Conservation (phyloP, 2,888 invertebrate genomes). For the Brassicogethes aeneus region DNA sequence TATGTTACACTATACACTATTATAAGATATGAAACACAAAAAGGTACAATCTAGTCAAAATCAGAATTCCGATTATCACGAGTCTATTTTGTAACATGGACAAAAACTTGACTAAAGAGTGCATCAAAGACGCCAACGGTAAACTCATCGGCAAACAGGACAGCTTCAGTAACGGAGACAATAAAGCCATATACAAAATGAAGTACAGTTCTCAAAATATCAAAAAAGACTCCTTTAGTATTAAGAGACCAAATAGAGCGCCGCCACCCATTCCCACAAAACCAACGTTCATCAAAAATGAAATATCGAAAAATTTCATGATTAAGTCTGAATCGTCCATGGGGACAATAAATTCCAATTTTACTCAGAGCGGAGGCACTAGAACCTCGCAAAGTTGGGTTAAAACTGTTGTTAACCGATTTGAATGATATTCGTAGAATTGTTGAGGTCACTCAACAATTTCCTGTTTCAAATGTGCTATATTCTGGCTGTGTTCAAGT, state of each 20-base stretch:
- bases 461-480: conserved; percentile 20
- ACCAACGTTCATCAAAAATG: conserved; percentile 39
- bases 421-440: conserved; percentile 45
- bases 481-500: conserved; percentile 23
- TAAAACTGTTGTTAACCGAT: conserved; percentile 63
- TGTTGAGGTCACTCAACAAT: not conserved
- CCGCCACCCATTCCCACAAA: conserved; percentile 61
- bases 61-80: conserved; percentile 37
- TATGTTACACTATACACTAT: conserved; percentile 70
- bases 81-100: conserved; percentile 36
- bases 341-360: conserved; percentile 8
- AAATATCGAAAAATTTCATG: not conserved
- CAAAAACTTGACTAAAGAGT: conserved; percentile 33
- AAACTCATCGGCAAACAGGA: conserved; percentile 29
- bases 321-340: conserved; percentile 4
- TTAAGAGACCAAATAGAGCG: conserved; percentile 40
- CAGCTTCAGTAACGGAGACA: conserved; percentile 25
- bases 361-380: conserved; percentile 1
- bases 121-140: conserved; percentile 28
- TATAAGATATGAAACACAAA: conserved; percentile 63
- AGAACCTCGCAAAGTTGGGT: conserved; percentile 52
- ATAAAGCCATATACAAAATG: conserved; percentile 8
- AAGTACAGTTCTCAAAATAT: conserved; percentile 8
- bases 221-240: conserved; percentile 2
- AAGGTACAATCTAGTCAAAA: conserved; percentile 31